Conservation (phyloP, 2,888 invertebrate species). For the Ochropleura plecta region DNA sequence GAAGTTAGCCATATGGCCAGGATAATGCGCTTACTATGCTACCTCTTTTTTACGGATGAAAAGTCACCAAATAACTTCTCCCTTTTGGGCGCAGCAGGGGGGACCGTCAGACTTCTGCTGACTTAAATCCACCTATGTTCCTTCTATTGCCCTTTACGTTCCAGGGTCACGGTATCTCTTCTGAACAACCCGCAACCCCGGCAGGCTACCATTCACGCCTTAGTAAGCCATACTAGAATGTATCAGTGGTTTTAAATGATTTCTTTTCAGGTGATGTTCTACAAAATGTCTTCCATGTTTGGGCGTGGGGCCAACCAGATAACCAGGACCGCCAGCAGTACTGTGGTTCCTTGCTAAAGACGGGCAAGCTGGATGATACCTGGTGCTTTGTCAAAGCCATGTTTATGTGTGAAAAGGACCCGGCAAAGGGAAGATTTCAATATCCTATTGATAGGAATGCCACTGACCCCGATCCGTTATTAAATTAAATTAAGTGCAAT, state of each 20-base stretch:
- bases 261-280: slow-evolving; percentile 9
- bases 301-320: slow-evolving; percentile 30
- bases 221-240: neutral
- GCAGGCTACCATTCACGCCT: too few relatives aligned
- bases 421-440: neutral
- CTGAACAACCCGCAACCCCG: too few relatives aligned
- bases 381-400: slow-evolving; percentile 22
- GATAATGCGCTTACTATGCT: neutral
- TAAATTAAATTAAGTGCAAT: neutral
- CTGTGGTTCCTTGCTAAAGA: slow-evolving; percentile 14
- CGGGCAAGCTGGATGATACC: slow-evolving; percentile 22
- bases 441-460: neutral
- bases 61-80: too few relatives aligned
- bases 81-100: too few relatives aligned
- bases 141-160: too few relatives aligned
- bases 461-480: neutral
- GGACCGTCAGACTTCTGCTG: too few relatives aligned
- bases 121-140: too few relatives aligned
- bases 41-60: too few relatives aligned
- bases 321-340: slow-evolving; percentile 5
- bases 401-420: slow-evolving; percentile 28
- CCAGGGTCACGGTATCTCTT: too few relatives aligned
- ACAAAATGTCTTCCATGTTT: slow-evolving; percentile 13
- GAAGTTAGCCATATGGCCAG: neutral
- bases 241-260: neutral